Percentiles rank a stretch among this genome's conserved stretches.
These are phyloP conservation scores for Cydia strobilella DNA, from an alignment of 1,140 invertebrate genomes.

Conservation along the genomic window DNA sequence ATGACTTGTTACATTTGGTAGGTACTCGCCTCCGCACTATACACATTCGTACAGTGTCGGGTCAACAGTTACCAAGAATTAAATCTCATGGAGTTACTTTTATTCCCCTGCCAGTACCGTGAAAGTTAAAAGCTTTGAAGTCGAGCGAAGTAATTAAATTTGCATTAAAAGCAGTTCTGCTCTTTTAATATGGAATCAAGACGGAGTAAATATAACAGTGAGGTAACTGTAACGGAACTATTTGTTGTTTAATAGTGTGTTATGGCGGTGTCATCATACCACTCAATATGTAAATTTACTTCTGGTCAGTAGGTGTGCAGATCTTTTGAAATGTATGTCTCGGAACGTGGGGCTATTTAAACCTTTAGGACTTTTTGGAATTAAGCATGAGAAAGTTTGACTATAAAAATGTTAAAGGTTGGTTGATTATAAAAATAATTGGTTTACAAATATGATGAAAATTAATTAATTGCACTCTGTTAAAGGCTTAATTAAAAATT, in stretches of 20 bases:
- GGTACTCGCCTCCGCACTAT: slow-evolving; percentile 37
- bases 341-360: too few species aligned
- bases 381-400: too few species aligned
- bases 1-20: slow-evolving; percentile 48
- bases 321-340: too few species aligned
- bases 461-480: too few species aligned
- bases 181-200: slow-evolving; percentile 1
- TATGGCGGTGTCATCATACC: slow-evolving; percentile 4
- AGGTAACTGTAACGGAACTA: slow-evolving; percentile 19
- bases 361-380: too few species aligned
- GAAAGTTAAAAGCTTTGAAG: slow-evolving; percentile 18
- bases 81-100: slow-evolving; percentile 22
- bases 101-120: slow-evolving; percentile 20
- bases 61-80: slow-evolving; percentile 32
- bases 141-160: slow-evolving; percentile 29
- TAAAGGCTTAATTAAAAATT: too few species aligned
- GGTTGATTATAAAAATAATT: too few species aligned
- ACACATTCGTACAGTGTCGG: neutral
- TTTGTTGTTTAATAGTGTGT: slow-evolving; percentile 5
- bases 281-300: neutral
- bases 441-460: too few species aligned
- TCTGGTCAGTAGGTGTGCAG: neutral
- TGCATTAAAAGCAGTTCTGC: slow-evolving; percentile 10
- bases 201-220: slow-evolving; percentile 22
- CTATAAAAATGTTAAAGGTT: too few species aligned